phyloP scores from a whole-genome alignment of 2,113 vertebrate genomes.

The Anarrhichthys ocellatus region DNA sequence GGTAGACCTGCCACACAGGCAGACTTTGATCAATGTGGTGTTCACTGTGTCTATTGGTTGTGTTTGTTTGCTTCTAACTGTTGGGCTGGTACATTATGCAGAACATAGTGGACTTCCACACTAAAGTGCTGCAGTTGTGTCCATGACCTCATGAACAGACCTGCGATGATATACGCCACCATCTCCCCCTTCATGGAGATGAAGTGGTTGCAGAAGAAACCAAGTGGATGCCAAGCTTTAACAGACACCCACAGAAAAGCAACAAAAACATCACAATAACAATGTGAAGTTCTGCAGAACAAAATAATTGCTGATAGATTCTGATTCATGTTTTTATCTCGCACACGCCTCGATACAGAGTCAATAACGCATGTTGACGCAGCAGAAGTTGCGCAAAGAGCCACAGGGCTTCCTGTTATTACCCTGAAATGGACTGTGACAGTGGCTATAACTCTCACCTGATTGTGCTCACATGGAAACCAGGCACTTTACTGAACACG shows the following conservation, averaged over 20 bases:
- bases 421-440: constrained; percentile 47
- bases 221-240: neutral
- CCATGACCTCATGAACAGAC: constrained; percentile 31
- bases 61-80: constrained; percentile 2
- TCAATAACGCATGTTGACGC: neutral
- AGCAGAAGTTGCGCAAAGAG: constrained; percentile 15
- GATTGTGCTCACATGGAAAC: constrained; percentile 27
- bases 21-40: constrained; percentile 21
- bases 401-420: neutral
- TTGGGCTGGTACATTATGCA: neutral
- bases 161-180: constrained; percentile 11
- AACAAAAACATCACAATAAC: neutral
- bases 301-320: neutral
- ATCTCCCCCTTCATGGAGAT: neutral
- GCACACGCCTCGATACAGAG: neutral
- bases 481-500: constrained; percentile 29
- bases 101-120: constrained; percentile 5
- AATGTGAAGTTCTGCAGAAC: neutral
- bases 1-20: neutral
- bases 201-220: constrained; percentile 9
- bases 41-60: neutral
- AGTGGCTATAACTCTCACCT: constrained; percentile 25
- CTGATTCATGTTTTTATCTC: neutral
- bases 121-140: constrained; percentile 29
- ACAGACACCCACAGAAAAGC: neutral